phyloP scores from a whole-genome alignment of 2,888 invertebrate species.

The Ditula angustiorana region DNA sequence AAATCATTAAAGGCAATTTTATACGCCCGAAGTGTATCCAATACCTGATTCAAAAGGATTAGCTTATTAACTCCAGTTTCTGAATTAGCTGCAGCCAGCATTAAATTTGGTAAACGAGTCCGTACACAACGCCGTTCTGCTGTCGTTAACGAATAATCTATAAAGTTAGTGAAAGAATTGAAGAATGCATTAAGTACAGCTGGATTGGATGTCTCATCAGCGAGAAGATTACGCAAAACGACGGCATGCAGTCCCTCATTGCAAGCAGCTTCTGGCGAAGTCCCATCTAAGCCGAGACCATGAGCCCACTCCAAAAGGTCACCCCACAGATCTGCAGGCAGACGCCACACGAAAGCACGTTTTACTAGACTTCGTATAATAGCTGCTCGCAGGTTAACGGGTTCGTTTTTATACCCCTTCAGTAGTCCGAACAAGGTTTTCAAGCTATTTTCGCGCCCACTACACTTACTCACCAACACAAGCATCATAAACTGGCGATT shows the following conservation, averaged over 20 bases:
- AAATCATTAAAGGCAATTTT: not conserved
- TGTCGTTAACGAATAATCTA: conserved; percentile 3
- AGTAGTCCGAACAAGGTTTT: conserved; percentile 12
- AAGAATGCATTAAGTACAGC: conserved; percentile 6
- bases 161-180: conserved; percentile 19
- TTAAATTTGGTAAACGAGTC: conserved; percentile 5
- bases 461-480: conserved; percentile 22
- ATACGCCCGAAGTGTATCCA: conserved; percentile 4
- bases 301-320: conserved; percentile 14
- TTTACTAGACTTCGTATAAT: conserved; percentile 31
- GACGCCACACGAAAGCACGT: conserved; percentile 31
- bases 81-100: not conserved
- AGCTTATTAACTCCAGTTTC: not conserved
- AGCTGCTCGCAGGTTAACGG: conserved; percentile 30
- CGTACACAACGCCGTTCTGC: conserved; percentile 16
- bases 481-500: conserved; percentile 24
- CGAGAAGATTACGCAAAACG: conserved; percentile 18
- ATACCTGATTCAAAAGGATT: not conserved
- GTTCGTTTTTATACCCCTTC: conserved; percentile 24
- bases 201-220: not conserved
- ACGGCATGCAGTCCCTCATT: conserved; percentile 34
- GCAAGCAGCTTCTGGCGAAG: conserved; percentile 20
- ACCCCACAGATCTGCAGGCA: conserved; percentile 32
- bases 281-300: conserved; percentile 33
- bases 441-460: conserved; percentile 17